A percentile compares a stretch with the other conserved stretches of the same genome.
Conservation (phyloP, 1,140 invertebrate species). For the Drosophila nannoptera region DNA sequence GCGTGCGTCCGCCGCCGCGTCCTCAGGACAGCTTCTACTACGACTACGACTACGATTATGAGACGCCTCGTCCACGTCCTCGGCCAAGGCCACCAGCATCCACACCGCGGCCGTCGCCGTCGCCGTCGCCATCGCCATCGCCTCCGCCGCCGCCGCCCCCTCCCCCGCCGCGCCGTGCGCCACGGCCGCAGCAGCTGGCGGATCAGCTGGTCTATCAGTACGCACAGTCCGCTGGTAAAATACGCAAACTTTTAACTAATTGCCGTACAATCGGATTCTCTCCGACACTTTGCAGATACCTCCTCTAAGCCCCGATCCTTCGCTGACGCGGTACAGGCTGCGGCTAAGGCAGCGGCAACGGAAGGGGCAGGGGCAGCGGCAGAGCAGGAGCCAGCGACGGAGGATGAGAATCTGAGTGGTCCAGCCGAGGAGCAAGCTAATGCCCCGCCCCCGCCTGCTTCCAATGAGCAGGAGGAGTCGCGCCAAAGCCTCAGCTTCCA, state of each 20-base stretch:
- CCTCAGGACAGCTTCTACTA: constrained; percentile 24
- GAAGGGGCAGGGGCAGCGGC: constrained; percentile 2
- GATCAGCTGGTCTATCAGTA: constrained; percentile 71
- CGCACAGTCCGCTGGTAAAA: constrained; percentile 74
- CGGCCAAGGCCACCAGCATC: constrained; percentile 8
- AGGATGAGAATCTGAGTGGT: background rate
- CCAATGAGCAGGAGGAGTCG: constrained; percentile 20
- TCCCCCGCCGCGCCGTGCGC: constrained; percentile 15
- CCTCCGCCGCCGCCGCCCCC: constrained; percentile 14
- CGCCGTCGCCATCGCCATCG: constrained; percentile 13
- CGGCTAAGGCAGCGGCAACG: constrained; percentile 19
- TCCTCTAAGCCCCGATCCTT: constrained; percentile 54
- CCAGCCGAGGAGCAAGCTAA: too few species aligned
- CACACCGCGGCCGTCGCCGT: constrained; percentile 7
- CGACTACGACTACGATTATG: constrained; percentile 59
- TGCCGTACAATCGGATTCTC: constrained; percentile 77
- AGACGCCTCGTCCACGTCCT: constrained; percentile 12
- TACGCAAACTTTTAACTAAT: constrained; percentile 74
- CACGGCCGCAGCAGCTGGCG: constrained; percentile 35
- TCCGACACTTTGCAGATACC: constrained; percentile 77
- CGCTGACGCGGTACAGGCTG: constrained; percentile 4
- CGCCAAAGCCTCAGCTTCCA: constrained; percentile 5
- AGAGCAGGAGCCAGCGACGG: background rate
- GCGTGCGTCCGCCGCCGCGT: constrained; percentile 39
- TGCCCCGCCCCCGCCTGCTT: background rate